These are phyloP conservation scores for Florisuga fusca DNA, from an alignment of 2,797 vertebrate species.

Conservation along the genomic window DNA sequence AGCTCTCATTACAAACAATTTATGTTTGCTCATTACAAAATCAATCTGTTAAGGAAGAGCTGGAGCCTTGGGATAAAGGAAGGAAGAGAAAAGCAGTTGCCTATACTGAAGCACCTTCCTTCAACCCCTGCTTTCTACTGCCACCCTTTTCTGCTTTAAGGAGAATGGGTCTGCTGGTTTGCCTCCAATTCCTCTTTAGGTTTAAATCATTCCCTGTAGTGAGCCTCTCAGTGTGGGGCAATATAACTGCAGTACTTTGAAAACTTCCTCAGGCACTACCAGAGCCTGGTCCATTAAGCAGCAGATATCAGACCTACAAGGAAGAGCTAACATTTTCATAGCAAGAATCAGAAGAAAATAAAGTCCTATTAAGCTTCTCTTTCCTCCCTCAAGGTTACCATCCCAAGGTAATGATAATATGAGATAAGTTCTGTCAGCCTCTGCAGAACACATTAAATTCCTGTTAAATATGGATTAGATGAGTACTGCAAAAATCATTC, in stretches of 20 bases:
- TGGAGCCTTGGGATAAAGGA: not conserved
- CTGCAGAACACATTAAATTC: conserved; percentile 2
- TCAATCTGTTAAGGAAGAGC: not conserved
- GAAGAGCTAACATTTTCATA: not conserved
- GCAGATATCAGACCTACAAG: not conserved
- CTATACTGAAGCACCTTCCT: not conserved
- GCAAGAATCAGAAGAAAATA: conserved; percentile 7
- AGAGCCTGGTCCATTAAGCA: not conserved
- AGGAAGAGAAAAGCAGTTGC: not conserved
- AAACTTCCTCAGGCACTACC: not conserved
- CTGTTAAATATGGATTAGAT: conserved; percentile 26
- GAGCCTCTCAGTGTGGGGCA: not conserved
- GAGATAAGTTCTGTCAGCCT: not conserved
- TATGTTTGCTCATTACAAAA: not conserved
- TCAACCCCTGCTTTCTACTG: not conserved
- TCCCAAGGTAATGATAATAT: conserved; percentile 6
- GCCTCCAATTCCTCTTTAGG: not conserved
- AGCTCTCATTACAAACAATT: not conserved
- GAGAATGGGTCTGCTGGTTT: not conserved
- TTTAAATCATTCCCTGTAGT: not conserved
- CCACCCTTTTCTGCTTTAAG: not conserved
- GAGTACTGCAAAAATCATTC: not conserved
- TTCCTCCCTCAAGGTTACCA: conserved; percentile 34
- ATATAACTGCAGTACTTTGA: not conserved
- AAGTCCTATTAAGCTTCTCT: conserved; percentile 1